These are phyloP conservation scores for Tetraneura akinire DNA, from an alignment of 1,140 invertebrate species.

Conservation along the genomic window DNA sequence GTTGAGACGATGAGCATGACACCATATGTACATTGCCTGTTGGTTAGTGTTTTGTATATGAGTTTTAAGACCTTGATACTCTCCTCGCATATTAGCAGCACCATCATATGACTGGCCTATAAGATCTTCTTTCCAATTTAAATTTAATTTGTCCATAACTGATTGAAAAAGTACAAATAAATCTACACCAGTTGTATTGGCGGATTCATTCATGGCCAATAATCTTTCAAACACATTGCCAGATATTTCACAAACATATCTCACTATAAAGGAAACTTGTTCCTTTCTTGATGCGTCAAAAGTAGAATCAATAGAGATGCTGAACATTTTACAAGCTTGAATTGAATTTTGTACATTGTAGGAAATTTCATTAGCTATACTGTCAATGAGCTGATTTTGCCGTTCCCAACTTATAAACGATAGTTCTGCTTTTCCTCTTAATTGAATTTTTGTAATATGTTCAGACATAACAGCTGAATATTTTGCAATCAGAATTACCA, in stretches of 20 bases:
- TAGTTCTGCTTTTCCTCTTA: background rate
- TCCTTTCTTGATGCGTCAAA: background rate
- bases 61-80: constrained; percentile 52
- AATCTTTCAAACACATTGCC: background rate
- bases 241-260: background rate
- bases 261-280: background rate
- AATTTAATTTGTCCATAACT: background rate
- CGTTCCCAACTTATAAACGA: background rate
- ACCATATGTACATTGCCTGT: too few species aligned
- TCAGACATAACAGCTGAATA: background rate
- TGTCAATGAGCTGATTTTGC: background rate
- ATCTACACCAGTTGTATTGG: background rate
- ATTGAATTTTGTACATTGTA: background rate
- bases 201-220: background rate
- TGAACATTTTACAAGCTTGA: background rate
- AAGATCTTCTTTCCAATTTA: background rate
- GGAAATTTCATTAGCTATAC: background rate
- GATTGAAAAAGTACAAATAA: background rate
- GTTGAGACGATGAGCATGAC: too few species aligned
- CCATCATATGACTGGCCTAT: constrained; percentile 25
- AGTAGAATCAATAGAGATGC: background rate
- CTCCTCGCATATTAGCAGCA: constrained; percentile 48
- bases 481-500: background rate
- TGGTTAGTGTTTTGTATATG: constrained; percentile 54
- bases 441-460: background rate